A percentile compares a stretch with the other conserved stretches of the same genome.
Conservation (phyloP, 2,797 vertebrate genomes). For the Cuculus canorus region DNA sequence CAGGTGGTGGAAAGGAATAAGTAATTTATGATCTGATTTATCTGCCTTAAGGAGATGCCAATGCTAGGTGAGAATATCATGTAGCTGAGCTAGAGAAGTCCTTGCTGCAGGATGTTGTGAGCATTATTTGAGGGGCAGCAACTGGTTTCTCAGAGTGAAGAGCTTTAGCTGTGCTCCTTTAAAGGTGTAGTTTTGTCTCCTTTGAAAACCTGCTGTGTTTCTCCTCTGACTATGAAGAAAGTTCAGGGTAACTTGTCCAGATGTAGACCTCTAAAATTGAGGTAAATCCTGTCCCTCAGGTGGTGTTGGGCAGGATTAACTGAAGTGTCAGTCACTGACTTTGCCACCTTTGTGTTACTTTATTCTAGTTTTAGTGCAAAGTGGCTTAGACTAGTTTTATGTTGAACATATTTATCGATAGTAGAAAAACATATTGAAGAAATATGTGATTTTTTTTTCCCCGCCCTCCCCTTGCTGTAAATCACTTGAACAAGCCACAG, state of each 20-base stretch:
- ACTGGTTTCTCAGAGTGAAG: background rate
- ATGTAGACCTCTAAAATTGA: background rate
- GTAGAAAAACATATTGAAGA: constrained; percentile 59
- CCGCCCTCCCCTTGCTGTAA: constrained; percentile 31
- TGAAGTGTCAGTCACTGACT: background rate
- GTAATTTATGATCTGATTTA: background rate
- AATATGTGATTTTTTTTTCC: constrained; percentile 19
- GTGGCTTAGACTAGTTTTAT: background rate
- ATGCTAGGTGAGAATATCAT: background rate
- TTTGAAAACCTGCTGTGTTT: background rate
- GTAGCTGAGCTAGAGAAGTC: background rate
- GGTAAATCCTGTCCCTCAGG: background rate
- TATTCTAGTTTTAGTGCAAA: background rate
- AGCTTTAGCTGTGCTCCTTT: background rate
- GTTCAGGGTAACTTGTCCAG: background rate
- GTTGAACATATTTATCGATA: background rate
- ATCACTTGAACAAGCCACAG: constrained; percentile 46
- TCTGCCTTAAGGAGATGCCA: background rate
- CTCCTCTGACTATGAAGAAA: background rate
- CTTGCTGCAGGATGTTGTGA: background rate
- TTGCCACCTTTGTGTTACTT: constrained; percentile 4
- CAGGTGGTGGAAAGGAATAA: background rate
- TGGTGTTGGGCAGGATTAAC: background rate
- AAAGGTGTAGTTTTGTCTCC: background rate
- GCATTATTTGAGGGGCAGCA: background rate